Conservation (phyloP, 2,888 invertebrate genomes). For the Hirtodrosophila duncani region DNA sequence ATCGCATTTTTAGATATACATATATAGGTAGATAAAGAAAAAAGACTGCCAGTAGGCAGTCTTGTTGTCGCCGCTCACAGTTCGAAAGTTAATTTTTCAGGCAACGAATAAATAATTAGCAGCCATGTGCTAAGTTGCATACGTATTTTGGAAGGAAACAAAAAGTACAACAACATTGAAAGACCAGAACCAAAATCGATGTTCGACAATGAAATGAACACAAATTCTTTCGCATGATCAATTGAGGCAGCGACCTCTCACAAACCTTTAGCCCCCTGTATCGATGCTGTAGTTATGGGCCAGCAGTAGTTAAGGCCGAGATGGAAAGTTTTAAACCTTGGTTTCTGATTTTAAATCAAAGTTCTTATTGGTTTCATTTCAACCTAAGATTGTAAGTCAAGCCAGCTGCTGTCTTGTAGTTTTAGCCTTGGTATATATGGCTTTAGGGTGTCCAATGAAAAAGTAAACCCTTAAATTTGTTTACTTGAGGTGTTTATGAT, state of each 20-base stretch:
- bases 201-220: conserved; percentile 32
- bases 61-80: conserved; percentile 49
- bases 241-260: conserved; percentile 36
- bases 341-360: too few species aligned
- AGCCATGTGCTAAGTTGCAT: conserved; percentile 61
- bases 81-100: conserved; percentile 70
- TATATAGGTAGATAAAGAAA: conserved; percentile 30
- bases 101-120: conserved; percentile 74
- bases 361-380: too few species aligned
- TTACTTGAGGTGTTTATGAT: too few species aligned
- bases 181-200: conserved; percentile 18
- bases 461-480: too few species aligned
- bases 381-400: too few species aligned
- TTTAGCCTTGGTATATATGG: too few species aligned
- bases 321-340: too few species aligned
- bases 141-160: conserved; percentile 49
- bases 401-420: too few species aligned
- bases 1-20: conserved; percentile 24
- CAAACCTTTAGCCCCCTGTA: conserved; percentile 3
- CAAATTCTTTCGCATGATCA: conserved; percentile 67
- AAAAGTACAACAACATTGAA: conserved; percentile 10
- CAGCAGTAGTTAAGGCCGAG: too few species aligned
- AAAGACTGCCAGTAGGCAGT: conserved; percentile 35
- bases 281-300: too few species aligned
- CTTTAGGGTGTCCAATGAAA: too few species aligned